These are phyloP conservation scores for Ennomos quercinarius DNA, from an alignment of 2,888 invertebrate species.

Conservation along the genomic window DNA sequence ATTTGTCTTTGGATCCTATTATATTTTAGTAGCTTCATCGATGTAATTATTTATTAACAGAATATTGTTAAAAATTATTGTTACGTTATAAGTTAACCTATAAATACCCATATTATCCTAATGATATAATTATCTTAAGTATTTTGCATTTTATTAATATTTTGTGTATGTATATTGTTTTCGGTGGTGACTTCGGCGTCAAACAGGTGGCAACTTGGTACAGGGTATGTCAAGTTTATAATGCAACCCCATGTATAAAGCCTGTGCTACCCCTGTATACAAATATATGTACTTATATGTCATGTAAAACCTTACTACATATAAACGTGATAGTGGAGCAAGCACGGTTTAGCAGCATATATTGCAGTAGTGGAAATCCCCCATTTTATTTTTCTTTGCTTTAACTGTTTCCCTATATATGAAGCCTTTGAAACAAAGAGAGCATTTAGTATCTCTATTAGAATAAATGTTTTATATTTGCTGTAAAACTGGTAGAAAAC, in stretches of 20 bases:
- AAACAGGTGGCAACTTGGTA: slow-evolving; percentile 95
- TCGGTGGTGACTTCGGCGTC: slow-evolving; percentile 79
- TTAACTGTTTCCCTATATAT: slow-evolving; percentile 14
- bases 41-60: no score
- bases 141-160: slow-evolving; percentile 61
- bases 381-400: slow-evolving; percentile 8
- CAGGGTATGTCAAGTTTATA: slow-evolving; percentile 89
- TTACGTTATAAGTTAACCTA: neutral
- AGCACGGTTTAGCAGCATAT: slow-evolving; percentile 20
- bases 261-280: slow-evolving; percentile 44
- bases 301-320: slow-evolving; percentile 15
- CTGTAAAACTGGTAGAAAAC: no score
- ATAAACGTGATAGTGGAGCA: slow-evolving; percentile 19
- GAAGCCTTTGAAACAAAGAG: slow-evolving; percentile 13
- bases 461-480: no score
- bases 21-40: no score
- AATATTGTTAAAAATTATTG: neutral
- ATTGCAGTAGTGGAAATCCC: neutral
- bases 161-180: slow-evolving; percentile 78
- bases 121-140: slow-evolving; percentile 14
- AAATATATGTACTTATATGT: slow-evolving; percentile 8
- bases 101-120: no score
- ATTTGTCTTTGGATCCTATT: no score
- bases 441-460: neutral
- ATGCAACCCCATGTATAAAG: slow-evolving; percentile 48